Evolutionary conservation across 2,888 invertebrate species (phyloP), one percentile per base, ranked within the genome.

Genomic region (Rosalia funebris): DNA sequence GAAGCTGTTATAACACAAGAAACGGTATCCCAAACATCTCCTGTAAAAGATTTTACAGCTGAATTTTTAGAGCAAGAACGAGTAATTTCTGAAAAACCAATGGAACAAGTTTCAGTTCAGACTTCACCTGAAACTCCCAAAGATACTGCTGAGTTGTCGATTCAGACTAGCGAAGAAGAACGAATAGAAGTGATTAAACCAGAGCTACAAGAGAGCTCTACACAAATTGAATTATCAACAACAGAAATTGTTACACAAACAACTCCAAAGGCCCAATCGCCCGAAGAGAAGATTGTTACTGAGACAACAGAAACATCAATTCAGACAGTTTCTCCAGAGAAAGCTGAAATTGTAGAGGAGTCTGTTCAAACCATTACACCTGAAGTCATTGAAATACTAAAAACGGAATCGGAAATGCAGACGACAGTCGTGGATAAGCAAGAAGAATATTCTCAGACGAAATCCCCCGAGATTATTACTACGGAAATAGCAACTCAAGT

Each of bases 1-100:
- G 87, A 88, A 82, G 82, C 84, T 74, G 80, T 86, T n/a, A 65
- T 81, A n/a, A 84, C 84, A 1, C 83, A 85, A 74, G 87, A 88
- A 75, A 83, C 80, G 66, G 83, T 84, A 9, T 77, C 84, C 15
- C 87, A 88, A 77, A 88, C 88, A 1, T 87, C 88, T 9, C 87
- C 88, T 1, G 85, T 86, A 72, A 66, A 75, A 11, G 54, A 60
- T 50, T n/a, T 48, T 39, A 64, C 52, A 10, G 44, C 61, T 10
- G 60, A 61, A 34, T 73, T 74, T 53, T 62, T 70, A 32, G 81
- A 83, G 65, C 78, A 73, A 34, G 82, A 83, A 63, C 81, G 81
- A 60, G 59, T 72, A 20, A 78, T 77, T 65, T 79, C 80, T 31
- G 81, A 82, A 52, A 64, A 83, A 37, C 45, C 65, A 0, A 15